phyloP scores from a whole-genome alignment of 2,113 vertebrate genomes.

The Erythrocercus mccallii region DNA sequence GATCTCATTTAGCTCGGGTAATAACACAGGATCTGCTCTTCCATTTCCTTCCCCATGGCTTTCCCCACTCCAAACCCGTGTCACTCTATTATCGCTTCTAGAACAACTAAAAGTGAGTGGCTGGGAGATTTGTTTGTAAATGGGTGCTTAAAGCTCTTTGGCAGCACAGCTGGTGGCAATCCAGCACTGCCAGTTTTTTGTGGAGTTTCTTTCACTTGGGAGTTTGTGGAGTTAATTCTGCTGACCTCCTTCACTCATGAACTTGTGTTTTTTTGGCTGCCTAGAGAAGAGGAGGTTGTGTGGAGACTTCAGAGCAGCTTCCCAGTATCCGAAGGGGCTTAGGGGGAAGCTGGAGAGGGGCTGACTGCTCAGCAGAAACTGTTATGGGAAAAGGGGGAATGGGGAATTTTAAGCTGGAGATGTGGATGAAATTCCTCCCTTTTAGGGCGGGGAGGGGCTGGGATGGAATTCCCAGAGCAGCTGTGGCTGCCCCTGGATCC shows the following conservation, averaged over 20 bases:
- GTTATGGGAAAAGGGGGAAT: not conserved
- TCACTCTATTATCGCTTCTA: not conserved
- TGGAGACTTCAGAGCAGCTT: not conserved
- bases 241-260: not conserved
- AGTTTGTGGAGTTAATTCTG: not conserved
- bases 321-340: not conserved
- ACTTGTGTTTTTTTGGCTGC: not conserved
- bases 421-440: not conserved
- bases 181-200: accelerated
- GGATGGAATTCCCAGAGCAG: not conserved
- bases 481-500: not conserved
- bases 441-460: accelerated
- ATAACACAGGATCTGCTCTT: not conserved
- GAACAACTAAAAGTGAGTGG: not conserved
- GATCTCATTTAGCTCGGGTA: not conserved
- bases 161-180: accelerated
- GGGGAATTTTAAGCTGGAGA: not conserved
- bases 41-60: not conserved
- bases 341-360: not conserved
- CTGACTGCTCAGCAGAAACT: not conserved
- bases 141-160: not conserved
- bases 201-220: not conserved
- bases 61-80: not conserved
- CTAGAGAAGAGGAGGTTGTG: not conserved
- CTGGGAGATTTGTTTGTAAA: not conserved